Conservation (phyloP, 2,888 invertebrate species). For the Pristionchus arcanus region DNA sequence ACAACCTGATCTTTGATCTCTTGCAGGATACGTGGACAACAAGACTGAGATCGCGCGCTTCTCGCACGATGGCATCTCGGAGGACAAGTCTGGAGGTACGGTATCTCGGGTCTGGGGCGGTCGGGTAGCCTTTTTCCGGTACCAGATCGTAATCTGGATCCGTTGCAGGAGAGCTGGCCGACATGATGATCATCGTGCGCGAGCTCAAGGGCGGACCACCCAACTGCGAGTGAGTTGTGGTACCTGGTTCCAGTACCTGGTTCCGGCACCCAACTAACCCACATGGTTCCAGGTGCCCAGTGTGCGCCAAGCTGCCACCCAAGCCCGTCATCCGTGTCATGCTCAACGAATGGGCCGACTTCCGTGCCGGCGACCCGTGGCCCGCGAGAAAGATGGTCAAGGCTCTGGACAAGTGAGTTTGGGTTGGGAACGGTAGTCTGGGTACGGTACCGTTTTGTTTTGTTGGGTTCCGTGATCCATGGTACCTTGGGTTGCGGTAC, state of each 20-base stretch:
- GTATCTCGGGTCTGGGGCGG: background rate
- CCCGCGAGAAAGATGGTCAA: conserved; percentile 65
- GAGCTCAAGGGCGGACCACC: conserved; percentile 70
- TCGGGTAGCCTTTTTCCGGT: background rate
- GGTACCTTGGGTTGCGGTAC: too few relatives aligned
- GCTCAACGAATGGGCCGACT: conserved; percentile 76
- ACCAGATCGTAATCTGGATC: conserved; percentile 55
- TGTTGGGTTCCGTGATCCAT: too few relatives aligned
- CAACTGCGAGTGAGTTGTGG: conserved; percentile 60
- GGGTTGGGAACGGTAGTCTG: background rate
- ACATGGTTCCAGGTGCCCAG: background rate
- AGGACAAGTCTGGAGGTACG: conserved; percentile 55
- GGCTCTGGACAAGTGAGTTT: conserved; percentile 65
- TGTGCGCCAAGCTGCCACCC: conserved; percentile 52
- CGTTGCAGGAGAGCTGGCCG: conserved; percentile 61
- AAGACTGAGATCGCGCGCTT: conserved; percentile 74
- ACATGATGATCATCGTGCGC: conserved; percentile 75
- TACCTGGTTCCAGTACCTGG: background rate
- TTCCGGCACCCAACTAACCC: background rate
- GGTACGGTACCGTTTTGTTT: too few relatives aligned
- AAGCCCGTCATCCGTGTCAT: conserved; percentile 63
- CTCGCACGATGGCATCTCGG: conserved; percentile 65
- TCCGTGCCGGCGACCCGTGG: conserved; percentile 74
- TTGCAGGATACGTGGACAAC: conserved; percentile 71
- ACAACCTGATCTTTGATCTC: conserved; percentile 47